phyloP scores from a whole-genome alignment of 2,113 vertebrate genomes.

The Trochalopteron elliotii region DNA sequence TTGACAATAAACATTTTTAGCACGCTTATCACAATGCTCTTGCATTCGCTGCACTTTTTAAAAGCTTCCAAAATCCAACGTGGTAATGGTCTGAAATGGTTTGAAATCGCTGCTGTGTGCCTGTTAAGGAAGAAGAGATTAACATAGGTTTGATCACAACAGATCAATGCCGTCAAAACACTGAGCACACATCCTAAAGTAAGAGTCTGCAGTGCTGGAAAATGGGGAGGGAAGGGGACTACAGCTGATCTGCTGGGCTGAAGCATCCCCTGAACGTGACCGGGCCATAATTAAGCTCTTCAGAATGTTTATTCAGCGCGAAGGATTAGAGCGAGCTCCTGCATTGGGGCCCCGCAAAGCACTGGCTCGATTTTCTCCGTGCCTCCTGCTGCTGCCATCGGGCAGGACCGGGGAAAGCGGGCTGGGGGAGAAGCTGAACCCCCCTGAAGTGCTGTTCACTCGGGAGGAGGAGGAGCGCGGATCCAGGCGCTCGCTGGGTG shows the following conservation, averaged over 20 bases:
- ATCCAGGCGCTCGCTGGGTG: not conserved
- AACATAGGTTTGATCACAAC: not conserved
- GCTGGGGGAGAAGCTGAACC: not conserved
- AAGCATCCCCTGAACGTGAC: not conserved
- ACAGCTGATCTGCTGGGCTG: not conserved
- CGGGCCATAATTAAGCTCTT: not conserved
- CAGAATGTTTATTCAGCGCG: not conserved
- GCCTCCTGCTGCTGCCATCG: not conserved
- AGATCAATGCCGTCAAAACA: not conserved
- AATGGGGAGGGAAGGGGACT: not conserved
- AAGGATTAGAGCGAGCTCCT: no score
- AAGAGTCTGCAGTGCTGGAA: not conserved
- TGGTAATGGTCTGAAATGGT: rapidly evolving
- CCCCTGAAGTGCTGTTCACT: rapidly evolving
- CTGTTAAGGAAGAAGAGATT: not conserved
- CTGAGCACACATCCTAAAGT: not conserved
- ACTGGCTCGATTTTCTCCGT: not conserved
- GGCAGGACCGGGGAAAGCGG: not conserved
- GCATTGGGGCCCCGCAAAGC: not conserved
- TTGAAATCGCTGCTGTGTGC: not conserved
- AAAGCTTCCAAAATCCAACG: rapidly evolving
- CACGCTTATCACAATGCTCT: rapidly evolving
- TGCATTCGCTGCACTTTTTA: rapidly evolving
- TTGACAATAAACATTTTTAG: not conserved
- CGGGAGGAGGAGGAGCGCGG: rapidly evolving